Conservation (phyloP, 2,113 vertebrate species). For the Mionectes macconnelli region DNA sequence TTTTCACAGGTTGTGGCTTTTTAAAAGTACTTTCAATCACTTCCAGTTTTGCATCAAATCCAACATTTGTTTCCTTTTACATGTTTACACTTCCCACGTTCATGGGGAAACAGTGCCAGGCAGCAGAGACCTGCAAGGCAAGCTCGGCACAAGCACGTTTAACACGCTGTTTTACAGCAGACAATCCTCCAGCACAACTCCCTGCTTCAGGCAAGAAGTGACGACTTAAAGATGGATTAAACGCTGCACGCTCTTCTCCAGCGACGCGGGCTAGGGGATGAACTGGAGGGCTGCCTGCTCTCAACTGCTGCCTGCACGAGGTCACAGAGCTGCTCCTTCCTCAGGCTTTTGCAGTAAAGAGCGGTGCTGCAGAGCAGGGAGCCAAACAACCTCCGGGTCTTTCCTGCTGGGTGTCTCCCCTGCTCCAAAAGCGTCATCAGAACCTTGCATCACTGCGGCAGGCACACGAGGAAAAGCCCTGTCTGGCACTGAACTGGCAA, state of each 20-base stretch:
- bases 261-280: neutral
- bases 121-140: neutral
- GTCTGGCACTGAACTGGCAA: neutral
- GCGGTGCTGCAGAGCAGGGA: neutral
- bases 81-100: neutral
- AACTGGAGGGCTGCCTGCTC: neutral
- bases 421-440: neutral
- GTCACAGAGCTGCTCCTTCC: neutral
- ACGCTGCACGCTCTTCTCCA: accelerated
- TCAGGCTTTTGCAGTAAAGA: neutral
- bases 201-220: neutral
- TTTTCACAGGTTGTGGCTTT: neutral
- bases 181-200: neutral
- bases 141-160: neutral
- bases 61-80: neutral
- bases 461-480: neutral
- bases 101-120: neutral
- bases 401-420: neutral
- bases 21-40: neutral
- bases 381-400: neutral
- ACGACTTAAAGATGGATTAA: neutral
- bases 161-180: neutral
- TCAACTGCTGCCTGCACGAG: neutral
- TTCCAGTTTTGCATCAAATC: neutral
- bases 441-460: neutral